Percentiles rank a stretch among this genome's conserved stretches.
Evolutionary conservation across 2,797 vertebrate species (phyloP).

Genomic region (Sebastolobus alascanus): DNA sequence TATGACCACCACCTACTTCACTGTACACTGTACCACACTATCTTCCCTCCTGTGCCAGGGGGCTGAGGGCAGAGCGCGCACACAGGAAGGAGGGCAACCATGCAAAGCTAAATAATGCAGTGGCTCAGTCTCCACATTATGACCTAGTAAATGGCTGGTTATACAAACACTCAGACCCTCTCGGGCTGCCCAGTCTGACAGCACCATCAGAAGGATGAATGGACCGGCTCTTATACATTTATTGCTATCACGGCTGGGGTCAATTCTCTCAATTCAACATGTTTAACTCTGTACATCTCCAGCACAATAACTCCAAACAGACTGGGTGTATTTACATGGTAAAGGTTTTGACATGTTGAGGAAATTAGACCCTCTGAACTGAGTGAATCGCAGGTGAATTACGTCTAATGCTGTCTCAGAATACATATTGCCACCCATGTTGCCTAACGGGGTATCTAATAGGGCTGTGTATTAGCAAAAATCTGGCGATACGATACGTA

Average conservation of each 20-base stretch:
- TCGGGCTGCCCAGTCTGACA: conserved; percentile 57
- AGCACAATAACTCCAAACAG: background rate
- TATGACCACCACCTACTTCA: conserved; percentile 46
- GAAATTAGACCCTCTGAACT: background rate
- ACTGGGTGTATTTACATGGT: background rate
- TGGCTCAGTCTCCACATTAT: conserved; percentile 79
- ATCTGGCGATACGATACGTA: too few relatives aligned
- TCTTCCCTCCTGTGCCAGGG: conserved; percentile 70
- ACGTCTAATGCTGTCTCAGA: background rate
- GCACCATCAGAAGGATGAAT: conserved; percentile 62
- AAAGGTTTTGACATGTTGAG: background rate
- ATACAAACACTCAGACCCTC: conserved; percentile 72
- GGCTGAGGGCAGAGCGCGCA: conserved; percentile 66
- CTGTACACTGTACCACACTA: conserved; percentile 47
- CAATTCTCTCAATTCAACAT: conserved; percentile 29
- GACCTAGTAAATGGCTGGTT: conserved; percentile 81
- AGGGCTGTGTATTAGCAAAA: too few relatives aligned
- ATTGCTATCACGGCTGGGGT: conserved; percentile 1
- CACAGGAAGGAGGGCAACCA: conserved; percentile 74
- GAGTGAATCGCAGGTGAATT: background rate
- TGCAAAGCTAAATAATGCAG: conserved; percentile 84
- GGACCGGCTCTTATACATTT: conserved; percentile 18
- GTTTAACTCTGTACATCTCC: conserved; percentile 27
- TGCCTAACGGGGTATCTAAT: background rate
- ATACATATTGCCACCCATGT: background rate